phyloP scores from a whole-genome alignment of 2,888 invertebrate species.

The Drosophila subquinaria region DNA sequence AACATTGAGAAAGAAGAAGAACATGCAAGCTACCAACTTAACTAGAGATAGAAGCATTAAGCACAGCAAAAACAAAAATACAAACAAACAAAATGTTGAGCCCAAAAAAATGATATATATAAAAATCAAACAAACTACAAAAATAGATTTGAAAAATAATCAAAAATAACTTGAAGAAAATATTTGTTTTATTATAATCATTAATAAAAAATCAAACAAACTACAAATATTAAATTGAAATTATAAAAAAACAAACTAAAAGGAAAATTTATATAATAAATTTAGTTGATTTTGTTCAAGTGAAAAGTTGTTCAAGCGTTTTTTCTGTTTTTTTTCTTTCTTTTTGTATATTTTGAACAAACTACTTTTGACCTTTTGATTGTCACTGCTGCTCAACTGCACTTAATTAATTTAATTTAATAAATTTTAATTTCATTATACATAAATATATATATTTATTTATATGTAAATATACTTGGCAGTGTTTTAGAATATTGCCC shows the following conservation, averaged over 20 bases:
- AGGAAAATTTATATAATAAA: conserved; percentile 17
- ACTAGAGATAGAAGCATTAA: conserved; percentile 42
- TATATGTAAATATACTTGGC: conserved; percentile 25
- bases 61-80: conserved; percentile 39
- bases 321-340: conserved; percentile 6
- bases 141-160: conserved; percentile 14
- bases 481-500: conserved; percentile 33
- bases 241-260: conserved; percentile 21
- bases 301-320: conserved; percentile 49
- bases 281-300: conserved; percentile 21
- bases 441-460: conserved; percentile 21
- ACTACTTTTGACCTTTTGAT: conserved; percentile 57
- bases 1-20: conserved; percentile 33
- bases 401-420: conserved; percentile 38
- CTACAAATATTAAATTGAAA: conserved; percentile 19
- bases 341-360: conserved; percentile 6
- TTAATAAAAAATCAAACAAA: conserved; percentile 23
- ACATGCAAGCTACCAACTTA: conserved; percentile 43
- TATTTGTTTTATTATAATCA: conserved; percentile 22
- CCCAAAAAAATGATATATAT: conserved; percentile 32
- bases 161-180: conserved; percentile 16
- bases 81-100: conserved; percentile 17
- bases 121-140: conserved; percentile 31
- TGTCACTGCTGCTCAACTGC: conserved; percentile 79
- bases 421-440: conserved; percentile 8